Evolutionary conservation across 1,140 invertebrate genomes (phyloP), one percentile per base, ranked within the genome.

Genomic region (Bradysia coprophila): DNA sequence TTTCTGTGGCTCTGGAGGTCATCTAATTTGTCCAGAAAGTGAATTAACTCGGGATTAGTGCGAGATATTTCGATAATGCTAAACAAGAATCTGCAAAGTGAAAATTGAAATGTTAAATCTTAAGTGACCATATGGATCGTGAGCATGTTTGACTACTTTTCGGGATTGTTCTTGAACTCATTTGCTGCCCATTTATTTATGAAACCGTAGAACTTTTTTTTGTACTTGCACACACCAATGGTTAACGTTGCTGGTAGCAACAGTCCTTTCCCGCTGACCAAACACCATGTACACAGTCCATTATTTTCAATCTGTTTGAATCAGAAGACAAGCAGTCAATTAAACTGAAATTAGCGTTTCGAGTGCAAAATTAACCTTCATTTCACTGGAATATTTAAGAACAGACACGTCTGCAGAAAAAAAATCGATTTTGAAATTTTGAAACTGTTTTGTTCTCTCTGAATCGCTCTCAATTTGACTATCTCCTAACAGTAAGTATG

Each of bases 201-300:
- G 31, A 42, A 42, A 10, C 31, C 41, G 24, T 42, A 42, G 15
- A 34, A 6, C 21, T 36, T 34, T 3, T 42, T 19, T 21, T 42
- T 34, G 20, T 11, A 42, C 10, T 21, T 11, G 19, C 15, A 21
- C 10, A 20, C 13, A 6, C 41, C 41, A 16, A 34, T 42, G 13
- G 31, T 20, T 10, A 32, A 21, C 34, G 20, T 24, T 9, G 28
- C 32, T 9, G 41, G 41, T 13, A 42, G 8, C 19, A 42, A 34
- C 11, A 42, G 18, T 18, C 36, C 36, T 3, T 20, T 18, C 11
- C 16, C 4, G 11, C 16, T 16, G 11, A 20, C n/a, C 13, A 38
- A 2, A 19, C 16, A 11, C 36, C 36, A 38, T 38, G 16, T 18
- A 11, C 36, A 38, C 18, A 38, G 21, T 4, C 9, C 18, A 20